phyloP scores from a whole-genome alignment of 2,113 vertebrate species.

The Microtus ochrogaster region DNA sequence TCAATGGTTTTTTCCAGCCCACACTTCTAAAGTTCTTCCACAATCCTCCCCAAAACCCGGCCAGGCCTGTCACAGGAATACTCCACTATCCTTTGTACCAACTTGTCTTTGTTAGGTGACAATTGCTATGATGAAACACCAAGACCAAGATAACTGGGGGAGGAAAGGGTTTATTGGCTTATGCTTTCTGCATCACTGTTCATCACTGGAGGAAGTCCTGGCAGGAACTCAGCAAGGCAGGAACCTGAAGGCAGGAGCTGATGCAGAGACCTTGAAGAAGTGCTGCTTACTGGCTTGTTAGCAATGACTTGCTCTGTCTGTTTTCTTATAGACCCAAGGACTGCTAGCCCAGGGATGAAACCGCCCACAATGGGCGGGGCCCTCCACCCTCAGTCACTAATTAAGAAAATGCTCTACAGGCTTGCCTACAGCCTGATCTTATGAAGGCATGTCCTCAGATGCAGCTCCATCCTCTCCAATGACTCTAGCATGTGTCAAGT shows the following conservation, averaged over 20 bases:
- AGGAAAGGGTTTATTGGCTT: not conserved
- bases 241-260: not conserved
- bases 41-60: not conserved
- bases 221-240: not conserved
- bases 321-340: not conserved
- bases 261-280: not conserved
- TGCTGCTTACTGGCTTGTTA: not conserved
- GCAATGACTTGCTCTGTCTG: not conserved
- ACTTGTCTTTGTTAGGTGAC: not conserved
- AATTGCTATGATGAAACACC: not conserved
- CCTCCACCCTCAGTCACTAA: not conserved
- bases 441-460: not conserved
- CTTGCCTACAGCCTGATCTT: not conserved
- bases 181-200: not conserved
- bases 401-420: not conserved
- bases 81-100: not conserved
- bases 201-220: not conserved
- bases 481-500: not conserved
- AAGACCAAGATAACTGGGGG: not conserved
- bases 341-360: not conserved
- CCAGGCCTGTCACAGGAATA: not conserved
- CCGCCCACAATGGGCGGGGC: not conserved
- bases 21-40: no score
- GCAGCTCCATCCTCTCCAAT: not conserved
- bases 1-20: not conserved